Evolutionary conservation across 2,888 invertebrate species (phyloP), one percentile per base, ranked within the genome.

Genomic region (Tetranychus truncatus): DNA sequence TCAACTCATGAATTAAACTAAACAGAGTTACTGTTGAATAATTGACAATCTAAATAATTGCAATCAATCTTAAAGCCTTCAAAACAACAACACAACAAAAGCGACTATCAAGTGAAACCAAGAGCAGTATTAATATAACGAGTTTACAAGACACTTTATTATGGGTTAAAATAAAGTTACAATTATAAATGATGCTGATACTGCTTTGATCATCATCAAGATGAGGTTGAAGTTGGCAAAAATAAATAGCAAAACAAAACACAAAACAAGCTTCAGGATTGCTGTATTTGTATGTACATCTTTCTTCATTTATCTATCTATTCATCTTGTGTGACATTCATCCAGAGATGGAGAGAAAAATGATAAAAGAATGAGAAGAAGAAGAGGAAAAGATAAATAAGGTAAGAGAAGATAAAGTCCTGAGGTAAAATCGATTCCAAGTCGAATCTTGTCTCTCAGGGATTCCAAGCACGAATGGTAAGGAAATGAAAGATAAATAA

Each of bases 111-210:
- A 34, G 34, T 34, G 55, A 55, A 15, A 55, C 2, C 55, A 55
- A 15, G 11, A 6, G 7, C 55, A 55, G 9, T 15, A 55, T 55
- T 15, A 55, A 55, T 15, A 55, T 55, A 55, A 55, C 9, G 55
- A 15, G 9, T 55, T 15, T 55, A 55, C 15, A 55, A 55, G 55
- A 55, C 55, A 55, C 55, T 55, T 55, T 55, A 55, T 15, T 55
- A 55, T 55, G 55, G 55, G 55, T 55, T 9, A 55, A 55, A 55
- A 55, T 55, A 55, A 55, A 55, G 55, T 55, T 55, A 55, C 55
- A 55, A 55, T 55, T 55, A 55, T 55, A 55, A 55, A 55, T 55
- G 55, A 55, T 55, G 55, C 55, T 55, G 55, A 55, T 55, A 55
- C 15, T 55, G 15, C 15, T 55, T 55, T 55, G 55, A 9, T 55